Conservation (phyloP, 2,113 vertebrate species). For the Halcyon senegalensis region DNA sequence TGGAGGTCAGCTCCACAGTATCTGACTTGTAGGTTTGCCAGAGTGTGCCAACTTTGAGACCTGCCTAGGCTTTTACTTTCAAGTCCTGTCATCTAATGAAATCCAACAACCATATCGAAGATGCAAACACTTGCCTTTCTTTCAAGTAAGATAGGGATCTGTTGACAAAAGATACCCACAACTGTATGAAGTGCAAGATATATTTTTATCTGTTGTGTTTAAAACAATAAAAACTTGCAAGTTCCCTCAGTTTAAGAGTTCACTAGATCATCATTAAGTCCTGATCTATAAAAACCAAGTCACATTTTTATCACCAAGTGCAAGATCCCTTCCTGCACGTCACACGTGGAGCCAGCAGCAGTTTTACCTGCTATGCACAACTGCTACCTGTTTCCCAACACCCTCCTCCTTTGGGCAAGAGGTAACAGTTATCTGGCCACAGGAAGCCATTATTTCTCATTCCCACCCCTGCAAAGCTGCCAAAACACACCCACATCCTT, state of each 20-base stretch:
- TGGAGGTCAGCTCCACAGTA: neutral
- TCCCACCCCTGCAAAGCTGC: neutral
- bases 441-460: neutral
- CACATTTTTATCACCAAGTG: neutral
- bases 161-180: neutral
- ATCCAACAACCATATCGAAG: neutral
- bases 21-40: neutral
- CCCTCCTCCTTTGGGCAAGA: neutral
- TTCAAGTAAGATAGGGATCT: neutral
- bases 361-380: neutral
- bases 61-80: neutral
- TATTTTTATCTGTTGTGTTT: neutral
- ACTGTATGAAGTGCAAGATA: accelerated
- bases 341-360: neutral
- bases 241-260: neutral
- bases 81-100: neutral
- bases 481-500: neutral
- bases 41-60: neutral
- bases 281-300: neutral
- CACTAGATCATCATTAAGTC: neutral
- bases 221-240: neutral
- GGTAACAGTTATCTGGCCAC: neutral
- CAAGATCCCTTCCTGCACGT: neutral
- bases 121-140: neutral
- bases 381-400: neutral